A percentile compares a stretch with the other conserved stretches of the same genome.
Evolutionary conservation across 2,797 vertebrate genomes (phyloP).

Genomic region (Coranthus polyacanthus): DNA sequence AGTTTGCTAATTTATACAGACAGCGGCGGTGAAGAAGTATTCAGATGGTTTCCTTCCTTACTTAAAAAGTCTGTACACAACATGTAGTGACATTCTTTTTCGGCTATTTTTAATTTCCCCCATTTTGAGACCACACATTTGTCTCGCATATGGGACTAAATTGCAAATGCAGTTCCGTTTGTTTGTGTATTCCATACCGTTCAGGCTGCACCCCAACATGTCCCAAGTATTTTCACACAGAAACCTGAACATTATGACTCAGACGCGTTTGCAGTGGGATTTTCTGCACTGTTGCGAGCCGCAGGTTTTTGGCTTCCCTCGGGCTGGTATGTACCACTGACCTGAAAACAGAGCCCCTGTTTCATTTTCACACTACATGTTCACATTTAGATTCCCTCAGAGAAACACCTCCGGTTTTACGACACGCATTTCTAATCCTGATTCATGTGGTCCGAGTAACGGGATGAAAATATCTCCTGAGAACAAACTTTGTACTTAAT

Average conservation of each 20-base stretch:
- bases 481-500: no score
- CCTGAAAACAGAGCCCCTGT: slow-evolving; percentile 10
- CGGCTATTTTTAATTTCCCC: no score
- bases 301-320: slow-evolving; percentile 51
- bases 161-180: no score
- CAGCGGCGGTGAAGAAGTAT: slow-evolving; percentile 6
- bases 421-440: neutral
- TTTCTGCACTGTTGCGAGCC: slow-evolving; percentile 42
- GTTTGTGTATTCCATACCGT: slow-evolving; percentile 1
- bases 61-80: neutral
- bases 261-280: slow-evolving; percentile 44
- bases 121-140: no score
- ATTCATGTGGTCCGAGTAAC: no score
- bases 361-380: slow-evolving; percentile 5
- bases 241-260: slow-evolving; percentile 34
- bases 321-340: slow-evolving; percentile 41
- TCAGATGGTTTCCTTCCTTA: no score
- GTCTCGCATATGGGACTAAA: no score
- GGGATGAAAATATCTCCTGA: no score
- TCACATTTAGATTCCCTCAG: neutral
- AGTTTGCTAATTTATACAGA: neutral
- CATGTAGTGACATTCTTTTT: no score
- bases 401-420: neutral
- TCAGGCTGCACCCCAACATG: slow-evolving; percentile 16
- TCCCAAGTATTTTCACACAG: slow-evolving; percentile 45